Base-by-base conservation (phyloP, 1,140 invertebrate species). In the Palaemon carinicauda region DNA sequence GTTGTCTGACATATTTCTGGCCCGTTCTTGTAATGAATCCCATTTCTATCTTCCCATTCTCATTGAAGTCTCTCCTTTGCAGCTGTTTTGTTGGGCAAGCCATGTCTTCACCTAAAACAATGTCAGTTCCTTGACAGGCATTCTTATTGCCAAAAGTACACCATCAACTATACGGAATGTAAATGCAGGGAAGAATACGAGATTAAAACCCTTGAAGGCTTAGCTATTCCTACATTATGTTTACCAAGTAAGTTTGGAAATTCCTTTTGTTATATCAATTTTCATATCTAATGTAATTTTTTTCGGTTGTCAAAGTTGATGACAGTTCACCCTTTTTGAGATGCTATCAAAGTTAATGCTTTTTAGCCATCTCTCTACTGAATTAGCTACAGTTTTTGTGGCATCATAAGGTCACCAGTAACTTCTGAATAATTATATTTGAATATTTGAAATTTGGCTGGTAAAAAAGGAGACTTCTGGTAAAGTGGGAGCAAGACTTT, bases 31-130 rank as follows among this genome's bases (percentile, higher is more conserved):
- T 19, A 21, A 73, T 41, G 21, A 27, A 0, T 33, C 15, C 15
- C 1, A n/a, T n/a, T 41, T 15, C 69, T 10, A 0, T 5, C 69
- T 33, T 41, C 24, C 4, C 1, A 15, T 19, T 17, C 24, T 33
- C 69, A 33, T 14, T 4, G 17, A 73, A 21, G 3, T 73, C 24
- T 27, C 69, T 41, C 51, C 10, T 54, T 51, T 51, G 53, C 81
- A 82, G 81, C 69, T 73, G 81, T 54, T 27, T 71, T 75, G 33
- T 51, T 82, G 21, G 81, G 81, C 21, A 74, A 53, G 17, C 81
- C 81, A 17, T 82, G 81, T 74, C n/a, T 82, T 50, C 81, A 82
- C n/a, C 69, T 74, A 50, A 71, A 75, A 50, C 81, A 82, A 29
- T 82, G 81, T 51, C 69, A 74, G 50, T 82, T 31, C 69, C 52